These are phyloP conservation scores for Lasaia peninsularis DNA, from an alignment of 1,140 invertebrate species.

Conservation along the genomic window DNA sequence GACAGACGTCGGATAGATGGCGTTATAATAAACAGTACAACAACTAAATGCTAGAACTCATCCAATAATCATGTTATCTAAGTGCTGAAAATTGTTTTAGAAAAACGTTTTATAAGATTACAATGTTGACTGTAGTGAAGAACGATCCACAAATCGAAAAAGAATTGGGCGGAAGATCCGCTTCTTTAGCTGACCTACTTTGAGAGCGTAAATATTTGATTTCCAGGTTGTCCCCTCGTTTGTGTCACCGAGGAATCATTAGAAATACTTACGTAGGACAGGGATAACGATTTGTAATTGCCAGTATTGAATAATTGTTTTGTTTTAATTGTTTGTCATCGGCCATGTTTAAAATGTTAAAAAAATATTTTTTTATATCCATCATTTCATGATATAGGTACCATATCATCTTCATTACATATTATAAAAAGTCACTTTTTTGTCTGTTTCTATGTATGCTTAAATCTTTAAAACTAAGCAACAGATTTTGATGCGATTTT, in stretches of 20 bases:
- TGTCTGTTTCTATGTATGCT: too few relatives aligned
- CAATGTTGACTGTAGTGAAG: constrained; percentile 1
- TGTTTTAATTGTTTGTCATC: neutral
- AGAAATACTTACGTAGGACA: neutral
- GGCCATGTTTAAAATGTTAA: too few relatives aligned
- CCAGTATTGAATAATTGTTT: too few relatives aligned
- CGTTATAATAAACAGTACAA: too few relatives aligned
- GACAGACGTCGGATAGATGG: too few relatives aligned
- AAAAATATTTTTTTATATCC: too few relatives aligned
- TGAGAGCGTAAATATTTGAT: constrained; percentile 11
- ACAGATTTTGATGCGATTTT: too few relatives aligned
- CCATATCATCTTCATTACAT: too few relatives aligned
- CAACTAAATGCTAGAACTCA: too few relatives aligned
- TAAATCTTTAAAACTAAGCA: too few relatives aligned
- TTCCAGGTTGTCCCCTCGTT: constrained; percentile 9
- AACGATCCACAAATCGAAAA: constrained; percentile 2
- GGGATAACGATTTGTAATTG: neutral
- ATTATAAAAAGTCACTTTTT: too few relatives aligned
- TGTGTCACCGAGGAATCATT: neutral
- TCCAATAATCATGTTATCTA: neutral
- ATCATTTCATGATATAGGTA: too few relatives aligned
- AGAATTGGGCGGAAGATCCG: constrained; percentile 9
- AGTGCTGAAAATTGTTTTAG: neutral
- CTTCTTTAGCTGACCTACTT: constrained; percentile 12
- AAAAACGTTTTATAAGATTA: constrained; percentile 3